These are phyloP conservation scores for Crossocerus cetratus DNA, from an alignment of 2,888 invertebrate genomes.

Conservation along the genomic window DNA sequence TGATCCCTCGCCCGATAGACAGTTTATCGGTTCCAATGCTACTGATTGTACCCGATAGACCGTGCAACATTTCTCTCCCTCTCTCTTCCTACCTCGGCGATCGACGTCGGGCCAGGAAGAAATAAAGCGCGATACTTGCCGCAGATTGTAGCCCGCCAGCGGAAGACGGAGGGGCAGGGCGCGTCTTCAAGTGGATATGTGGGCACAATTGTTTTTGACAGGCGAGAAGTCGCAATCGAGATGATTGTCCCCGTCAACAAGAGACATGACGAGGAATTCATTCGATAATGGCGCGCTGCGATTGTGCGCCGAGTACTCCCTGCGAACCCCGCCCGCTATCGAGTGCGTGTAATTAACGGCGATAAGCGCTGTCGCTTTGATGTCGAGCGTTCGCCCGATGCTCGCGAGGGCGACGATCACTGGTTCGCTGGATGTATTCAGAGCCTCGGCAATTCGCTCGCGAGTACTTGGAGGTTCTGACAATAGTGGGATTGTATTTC, in stretches of 20 bases:
- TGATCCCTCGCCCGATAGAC: background rate
- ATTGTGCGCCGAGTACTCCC: background rate
- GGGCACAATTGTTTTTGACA: background rate
- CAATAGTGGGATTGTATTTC: no score
- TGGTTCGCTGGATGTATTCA: background rate
- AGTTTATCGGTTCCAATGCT: background rate
- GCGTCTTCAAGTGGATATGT: no score
- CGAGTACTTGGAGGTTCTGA: no score
- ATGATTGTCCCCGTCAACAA: background rate
- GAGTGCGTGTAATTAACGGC: background rate
- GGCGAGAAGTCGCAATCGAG: background rate
- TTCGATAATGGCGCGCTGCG: background rate
- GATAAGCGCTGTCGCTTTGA: background rate
- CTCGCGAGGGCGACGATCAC: background rate
- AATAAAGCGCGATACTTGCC: no score
- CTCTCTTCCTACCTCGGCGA: no score
- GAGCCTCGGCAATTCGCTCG: no score
- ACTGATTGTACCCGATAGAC: background rate
- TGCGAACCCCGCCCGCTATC: background rate
- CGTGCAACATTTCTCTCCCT: background rate
- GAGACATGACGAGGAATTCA: background rate
- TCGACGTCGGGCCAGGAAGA: no score
- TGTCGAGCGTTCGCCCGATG: conserved; percentile 10
- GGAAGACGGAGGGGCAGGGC: no score
- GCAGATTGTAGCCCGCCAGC: no score